Conservation (phyloP, 2,888 invertebrate genomes). For the Eutolmus rufibarbis region DNA sequence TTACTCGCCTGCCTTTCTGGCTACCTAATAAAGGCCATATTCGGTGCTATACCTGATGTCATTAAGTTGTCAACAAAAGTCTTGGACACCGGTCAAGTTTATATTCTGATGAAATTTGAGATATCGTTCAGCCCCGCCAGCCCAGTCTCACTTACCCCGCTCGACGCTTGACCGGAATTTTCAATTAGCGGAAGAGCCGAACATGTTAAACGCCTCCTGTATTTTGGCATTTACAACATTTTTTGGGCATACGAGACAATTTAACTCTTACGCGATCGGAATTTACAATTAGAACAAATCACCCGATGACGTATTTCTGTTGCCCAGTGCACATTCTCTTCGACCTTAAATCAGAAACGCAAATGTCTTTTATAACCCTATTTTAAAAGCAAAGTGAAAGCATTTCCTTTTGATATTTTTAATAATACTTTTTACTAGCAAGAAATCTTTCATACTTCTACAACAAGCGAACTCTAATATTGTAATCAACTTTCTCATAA, state of each 20-base stretch:
- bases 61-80: constrained; percentile 22
- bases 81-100: background rate
- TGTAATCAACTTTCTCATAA: no score
- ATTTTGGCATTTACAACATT: background rate
- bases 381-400: background rate
- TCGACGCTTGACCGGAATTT: constrained; percentile 19
- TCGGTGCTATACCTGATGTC: constrained; percentile 25
- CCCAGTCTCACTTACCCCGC: background rate
- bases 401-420: background rate
- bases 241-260: background rate
- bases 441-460: no score
- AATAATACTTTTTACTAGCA: no score
- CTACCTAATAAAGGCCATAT: constrained; percentile 27
- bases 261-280: background rate
- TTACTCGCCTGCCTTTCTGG: background rate
- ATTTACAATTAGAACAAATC: background rate
- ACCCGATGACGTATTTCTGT: background rate
- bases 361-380: background rate
- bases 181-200: constrained; percentile 21
- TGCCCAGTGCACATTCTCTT: background rate
- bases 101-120: constrained; percentile 8
- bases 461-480: no score
- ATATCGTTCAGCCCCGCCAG: background rate
- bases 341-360: background rate
- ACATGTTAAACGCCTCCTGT: background rate